Conservation (phyloP, 2,113 vertebrate genomes). For the Peucedramus taeniatus region DNA sequence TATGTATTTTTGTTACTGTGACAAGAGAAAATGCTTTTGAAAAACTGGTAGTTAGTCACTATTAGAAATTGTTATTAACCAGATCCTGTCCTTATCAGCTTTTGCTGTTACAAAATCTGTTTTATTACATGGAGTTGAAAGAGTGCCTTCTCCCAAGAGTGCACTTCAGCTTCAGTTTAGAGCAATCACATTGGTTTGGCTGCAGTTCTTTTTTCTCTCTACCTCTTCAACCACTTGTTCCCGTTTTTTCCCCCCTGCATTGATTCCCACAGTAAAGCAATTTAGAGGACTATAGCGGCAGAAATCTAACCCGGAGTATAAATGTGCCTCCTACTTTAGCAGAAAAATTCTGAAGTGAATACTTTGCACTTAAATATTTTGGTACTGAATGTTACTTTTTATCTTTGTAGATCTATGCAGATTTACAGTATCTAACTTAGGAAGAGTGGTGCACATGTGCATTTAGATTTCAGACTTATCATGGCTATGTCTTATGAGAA, state of each 20-base stretch:
- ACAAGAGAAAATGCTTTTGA: background rate
- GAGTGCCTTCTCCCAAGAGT: background rate
- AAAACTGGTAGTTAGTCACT: background rate
- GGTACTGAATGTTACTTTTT: background rate
- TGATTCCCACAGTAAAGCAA: background rate
- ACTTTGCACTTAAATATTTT: background rate
- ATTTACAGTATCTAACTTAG: background rate
- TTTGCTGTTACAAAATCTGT: background rate
- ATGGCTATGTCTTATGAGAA: background rate
- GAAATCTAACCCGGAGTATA: background rate
- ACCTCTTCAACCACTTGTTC: background rate
- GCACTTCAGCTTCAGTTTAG: background rate
- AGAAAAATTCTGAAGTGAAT: background rate
- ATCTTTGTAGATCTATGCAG: background rate
- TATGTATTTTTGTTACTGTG: background rate
- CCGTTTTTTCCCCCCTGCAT: fast-evolving
- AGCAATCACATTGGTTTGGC: background rate
- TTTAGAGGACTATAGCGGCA: background rate
- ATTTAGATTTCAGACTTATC: background rate
- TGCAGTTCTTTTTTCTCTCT: background rate
- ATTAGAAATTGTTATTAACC: background rate
- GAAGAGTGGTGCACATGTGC: background rate
- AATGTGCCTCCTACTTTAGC: background rate
- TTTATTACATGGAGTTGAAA: background rate
- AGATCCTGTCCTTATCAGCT: background rate